Evolutionary conservation across 2,113 vertebrate genomes (phyloP).

Genomic region (Sapayoa aenigma): DNA sequence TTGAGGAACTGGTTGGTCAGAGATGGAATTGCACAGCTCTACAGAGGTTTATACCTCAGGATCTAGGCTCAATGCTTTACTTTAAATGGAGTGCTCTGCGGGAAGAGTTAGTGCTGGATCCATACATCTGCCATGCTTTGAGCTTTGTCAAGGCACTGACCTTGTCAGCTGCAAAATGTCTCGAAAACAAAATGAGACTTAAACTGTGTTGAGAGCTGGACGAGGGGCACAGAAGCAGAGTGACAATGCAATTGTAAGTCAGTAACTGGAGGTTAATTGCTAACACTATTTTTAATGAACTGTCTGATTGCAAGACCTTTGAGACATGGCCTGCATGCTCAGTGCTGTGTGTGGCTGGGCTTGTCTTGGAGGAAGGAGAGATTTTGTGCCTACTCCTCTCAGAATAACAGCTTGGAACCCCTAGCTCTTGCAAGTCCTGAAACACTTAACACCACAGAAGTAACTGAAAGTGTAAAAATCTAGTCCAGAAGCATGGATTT

Average conservation of each 20-base stretch:
- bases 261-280: not conserved
- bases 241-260: not conserved
- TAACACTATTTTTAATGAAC: not conserved
- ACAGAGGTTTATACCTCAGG: not conserved
- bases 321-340: not conserved
- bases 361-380: not conserved
- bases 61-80: not conserved
- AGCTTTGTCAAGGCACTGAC: not conserved
- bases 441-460: not conserved
- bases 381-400: not conserved
- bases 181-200: not conserved
- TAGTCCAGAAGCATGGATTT: not conserved
- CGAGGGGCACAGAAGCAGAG: not conserved
- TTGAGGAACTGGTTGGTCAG: not conserved
- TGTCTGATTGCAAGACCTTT: not conserved
- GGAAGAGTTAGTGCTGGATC: not conserved
- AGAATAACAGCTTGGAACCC: not conserved
- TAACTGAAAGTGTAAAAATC: not conserved
- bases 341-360: not conserved
- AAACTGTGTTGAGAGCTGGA: not conserved
- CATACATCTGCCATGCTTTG: not conserved
- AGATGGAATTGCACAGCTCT: not conserved
- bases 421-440: not conserved
- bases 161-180: not conserved
- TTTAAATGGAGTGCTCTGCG: not conserved